These are phyloP conservation scores for Solea solea DNA, from an alignment of 2,113 vertebrate species.

Conservation along the genomic window DNA sequence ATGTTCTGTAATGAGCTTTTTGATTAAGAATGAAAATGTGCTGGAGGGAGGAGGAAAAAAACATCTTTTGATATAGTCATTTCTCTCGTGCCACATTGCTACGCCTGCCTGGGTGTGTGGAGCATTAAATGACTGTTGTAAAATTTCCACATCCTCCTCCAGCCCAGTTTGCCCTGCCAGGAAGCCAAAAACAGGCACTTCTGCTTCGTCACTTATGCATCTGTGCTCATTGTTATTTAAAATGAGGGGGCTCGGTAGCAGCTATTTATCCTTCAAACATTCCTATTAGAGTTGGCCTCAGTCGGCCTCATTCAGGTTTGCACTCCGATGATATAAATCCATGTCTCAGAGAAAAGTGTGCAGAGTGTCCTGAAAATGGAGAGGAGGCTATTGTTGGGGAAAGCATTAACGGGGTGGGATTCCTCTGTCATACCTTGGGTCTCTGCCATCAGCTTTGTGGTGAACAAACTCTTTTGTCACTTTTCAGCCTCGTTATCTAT, in stretches of 20 bases:
- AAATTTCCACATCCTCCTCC: slow-evolving; percentile 32
- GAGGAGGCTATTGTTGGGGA: slow-evolving; percentile 35
- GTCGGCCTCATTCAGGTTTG: slow-evolving; percentile 26
- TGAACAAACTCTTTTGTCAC: slow-evolving; percentile 53
- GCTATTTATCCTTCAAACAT: slow-evolving; percentile 49
- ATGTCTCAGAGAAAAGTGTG: slow-evolving; percentile 37
- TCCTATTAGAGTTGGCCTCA: slow-evolving; percentile 44
- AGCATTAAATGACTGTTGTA: slow-evolving; percentile 31
- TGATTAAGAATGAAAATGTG: slow-evolving; percentile 76
- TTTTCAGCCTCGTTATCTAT: slow-evolving; percentile 51
- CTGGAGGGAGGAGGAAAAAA: slow-evolving; percentile 40
- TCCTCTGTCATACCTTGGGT: slow-evolving; percentile 43
- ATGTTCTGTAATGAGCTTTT: slow-evolving; percentile 76
- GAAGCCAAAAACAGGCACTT: slow-evolving; percentile 42
- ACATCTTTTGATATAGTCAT: slow-evolving; percentile 51
- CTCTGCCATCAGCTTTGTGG: slow-evolving; percentile 44
- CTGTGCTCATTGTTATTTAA: slow-evolving; percentile 64
- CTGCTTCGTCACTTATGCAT: slow-evolving; percentile 48
- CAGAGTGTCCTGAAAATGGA: slow-evolving; percentile 37
- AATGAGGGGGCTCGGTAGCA: slow-evolving; percentile 49
- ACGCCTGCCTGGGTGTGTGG: neutral
- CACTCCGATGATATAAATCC: slow-evolving; percentile 28
- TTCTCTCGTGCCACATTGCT: slow-evolving; percentile 54
- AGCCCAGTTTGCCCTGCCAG: slow-evolving; percentile 19
- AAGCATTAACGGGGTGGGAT: slow-evolving; percentile 20